Evolutionary conservation across 2,888 invertebrate species (phyloP).

Genomic region (Alcis repandata): DNA sequence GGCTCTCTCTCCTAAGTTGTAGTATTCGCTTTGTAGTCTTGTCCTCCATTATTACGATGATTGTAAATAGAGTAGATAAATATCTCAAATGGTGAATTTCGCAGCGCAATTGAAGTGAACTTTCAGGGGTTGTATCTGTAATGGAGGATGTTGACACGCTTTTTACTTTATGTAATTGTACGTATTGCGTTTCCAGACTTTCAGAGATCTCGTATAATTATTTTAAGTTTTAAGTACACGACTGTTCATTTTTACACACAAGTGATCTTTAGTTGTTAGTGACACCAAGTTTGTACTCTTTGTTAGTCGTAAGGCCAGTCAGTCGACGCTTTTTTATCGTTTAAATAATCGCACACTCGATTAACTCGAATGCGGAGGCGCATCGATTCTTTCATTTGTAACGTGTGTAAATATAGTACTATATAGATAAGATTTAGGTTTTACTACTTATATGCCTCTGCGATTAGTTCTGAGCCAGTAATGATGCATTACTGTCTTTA

Average conservation of each 20-base stretch:
- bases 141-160: conserved; percentile 56
- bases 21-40: conserved; percentile 41
- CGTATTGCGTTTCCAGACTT: conserved; percentile 85
- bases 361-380: conserved; percentile 59
- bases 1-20: conserved; percentile 20
- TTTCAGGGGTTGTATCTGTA: not conserved
- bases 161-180: conserved; percentile 76
- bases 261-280: conserved; percentile 74
- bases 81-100: conserved; percentile 17
- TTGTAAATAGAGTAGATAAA: conserved; percentile 47
- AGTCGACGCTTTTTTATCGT: conserved; percentile 59
- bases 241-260: conserved; percentile 76
- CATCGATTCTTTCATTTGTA: conserved; percentile 37
- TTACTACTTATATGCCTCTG: conserved; percentile 39
- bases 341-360: conserved; percentile 61
- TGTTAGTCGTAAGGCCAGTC: conserved; percentile 63
- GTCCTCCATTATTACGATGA: conserved; percentile 39
- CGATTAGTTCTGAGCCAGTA: conserved; percentile 74
- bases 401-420: conserved; percentile 44
- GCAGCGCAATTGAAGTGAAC: conserved; percentile 9
- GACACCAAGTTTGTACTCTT: conserved; percentile 56
- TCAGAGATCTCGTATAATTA: conserved; percentile 85
- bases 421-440: conserved; percentile 40
- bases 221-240: conserved; percentile 81
- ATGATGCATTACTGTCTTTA: conserved; percentile 64